phyloP scores from a whole-genome alignment of 2,113 vertebrate genomes.

The Synchiropus splendidus region DNA sequence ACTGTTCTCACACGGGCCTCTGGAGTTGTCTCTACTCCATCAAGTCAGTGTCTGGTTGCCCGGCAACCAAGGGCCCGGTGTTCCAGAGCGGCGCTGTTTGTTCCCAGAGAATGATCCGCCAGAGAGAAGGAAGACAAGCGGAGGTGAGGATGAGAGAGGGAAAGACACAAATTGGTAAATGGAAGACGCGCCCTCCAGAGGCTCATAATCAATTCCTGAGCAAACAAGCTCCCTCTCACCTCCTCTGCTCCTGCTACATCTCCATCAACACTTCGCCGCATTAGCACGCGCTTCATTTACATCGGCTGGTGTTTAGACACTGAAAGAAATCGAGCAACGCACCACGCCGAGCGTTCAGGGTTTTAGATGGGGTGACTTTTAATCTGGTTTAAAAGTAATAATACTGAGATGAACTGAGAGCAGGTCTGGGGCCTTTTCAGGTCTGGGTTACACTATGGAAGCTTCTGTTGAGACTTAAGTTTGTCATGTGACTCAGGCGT shows the following conservation, averaged over 20 bases:
- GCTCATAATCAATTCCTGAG: constrained; percentile 59
- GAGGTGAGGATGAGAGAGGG: constrained; percentile 55
- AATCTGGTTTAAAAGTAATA: too few relatives aligned
- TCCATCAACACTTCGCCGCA: too few relatives aligned
- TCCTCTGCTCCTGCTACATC: constrained; percentile 28
- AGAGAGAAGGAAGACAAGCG: constrained; percentile 46
- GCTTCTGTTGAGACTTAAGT: too few relatives aligned
- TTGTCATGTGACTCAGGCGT: too few relatives aligned
- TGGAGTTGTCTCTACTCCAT: constrained; percentile 66
- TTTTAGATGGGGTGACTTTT: too few relatives aligned
- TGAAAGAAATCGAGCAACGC: too few relatives aligned
- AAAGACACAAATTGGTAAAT: constrained; percentile 68
- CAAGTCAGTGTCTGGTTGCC: constrained; percentile 67
- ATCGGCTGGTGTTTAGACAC: too few relatives aligned
- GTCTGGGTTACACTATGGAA: too few relatives aligned
- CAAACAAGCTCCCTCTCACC: constrained; percentile 44
- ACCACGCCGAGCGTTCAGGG: too few relatives aligned
- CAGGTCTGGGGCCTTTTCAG: too few relatives aligned
- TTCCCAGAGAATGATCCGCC: constrained; percentile 57
- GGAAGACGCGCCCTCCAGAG: constrained; percentile 57
- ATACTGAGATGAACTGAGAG: too few relatives aligned
- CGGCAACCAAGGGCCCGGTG: constrained; percentile 64
- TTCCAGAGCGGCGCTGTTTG: constrained; percentile 60
- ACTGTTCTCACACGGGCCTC: constrained; percentile 56
- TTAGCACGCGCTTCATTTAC: too few relatives aligned